These are phyloP conservation scores for Etheostoma nigrum DNA, from an alignment of 2,797 vertebrate species.

Conservation along the genomic window DNA sequence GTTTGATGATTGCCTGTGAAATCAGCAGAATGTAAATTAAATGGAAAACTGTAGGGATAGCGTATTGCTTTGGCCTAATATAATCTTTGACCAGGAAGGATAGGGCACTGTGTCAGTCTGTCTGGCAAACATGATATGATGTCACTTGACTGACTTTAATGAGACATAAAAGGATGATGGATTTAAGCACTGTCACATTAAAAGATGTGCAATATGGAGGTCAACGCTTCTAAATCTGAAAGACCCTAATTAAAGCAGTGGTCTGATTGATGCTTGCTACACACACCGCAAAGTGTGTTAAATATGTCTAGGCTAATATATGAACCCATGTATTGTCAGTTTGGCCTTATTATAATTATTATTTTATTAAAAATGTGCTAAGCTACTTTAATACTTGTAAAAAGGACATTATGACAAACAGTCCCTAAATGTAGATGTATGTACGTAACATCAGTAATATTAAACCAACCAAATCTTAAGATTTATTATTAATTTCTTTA, in stretches of 20 bases:
- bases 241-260: not conserved
- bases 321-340: too few relatives aligned
- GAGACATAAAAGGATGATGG: slow-evolving; percentile 5
- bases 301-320: too few relatives aligned
- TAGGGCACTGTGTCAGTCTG: not conserved
- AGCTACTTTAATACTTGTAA: too few relatives aligned
- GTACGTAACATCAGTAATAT: too few relatives aligned
- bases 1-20: not conserved
- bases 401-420: too few relatives aligned
- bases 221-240: slow-evolving; percentile 10
- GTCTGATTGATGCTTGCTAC: slow-evolving; percentile 4
- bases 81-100: not conserved
- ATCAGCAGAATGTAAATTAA: not conserved
- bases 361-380: not conserved
- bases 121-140: slow-evolving; percentile 5
- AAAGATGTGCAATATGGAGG: slow-evolving; percentile 1
- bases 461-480: too few relatives aligned
- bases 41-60: not conserved
- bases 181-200: slow-evolving; percentile 15
- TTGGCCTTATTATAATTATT: not conserved
- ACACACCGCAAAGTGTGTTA: not conserved
- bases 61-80: not conserved
- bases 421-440: too few relatives aligned
- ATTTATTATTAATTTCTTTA: not conserved
- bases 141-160: slow-evolving; percentile 17